Evolutionary conservation across 2,888 invertebrate genomes (phyloP).

Genomic region (Troilus luridus): DNA sequence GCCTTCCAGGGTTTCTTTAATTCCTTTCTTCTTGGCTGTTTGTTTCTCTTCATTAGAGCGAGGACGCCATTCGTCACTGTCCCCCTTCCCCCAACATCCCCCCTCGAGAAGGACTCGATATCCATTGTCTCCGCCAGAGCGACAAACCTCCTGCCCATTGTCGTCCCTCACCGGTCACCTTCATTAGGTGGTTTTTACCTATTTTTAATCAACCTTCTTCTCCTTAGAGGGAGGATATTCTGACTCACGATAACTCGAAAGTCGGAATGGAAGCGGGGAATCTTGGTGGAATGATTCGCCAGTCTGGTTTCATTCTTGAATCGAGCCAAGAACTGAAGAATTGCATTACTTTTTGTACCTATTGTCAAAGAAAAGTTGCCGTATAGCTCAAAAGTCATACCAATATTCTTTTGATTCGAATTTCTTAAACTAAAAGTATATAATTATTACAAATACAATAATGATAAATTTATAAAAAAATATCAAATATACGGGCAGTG

Average conservation of each 20-base stretch:
- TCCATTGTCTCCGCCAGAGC: slow-evolving; percentile 36
- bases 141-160: slow-evolving; percentile 37
- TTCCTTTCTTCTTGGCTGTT: slow-evolving; percentile 32
- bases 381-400: no score
- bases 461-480: no score
- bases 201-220: slow-evolving; percentile 43
- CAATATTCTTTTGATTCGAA: no score
- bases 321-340: no score
- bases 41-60: slow-evolving; percentile 32
- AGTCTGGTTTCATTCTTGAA: no score
- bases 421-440: no score
- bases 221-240: neutral
- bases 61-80: slow-evolving; percentile 32
- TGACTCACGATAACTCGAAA: neutral
- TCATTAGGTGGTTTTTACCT: slow-evolving; percentile 25
- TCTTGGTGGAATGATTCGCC: no score
- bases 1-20: slow-evolving; percentile 20
- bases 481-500: no score
- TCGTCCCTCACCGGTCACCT: slow-evolving; percentile 19
- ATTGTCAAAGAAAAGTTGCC: no score
- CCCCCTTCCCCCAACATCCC: neutral
- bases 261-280: neutral
- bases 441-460: no score
- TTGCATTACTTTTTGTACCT: no score
- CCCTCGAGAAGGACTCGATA: neutral